Evolutionary conservation across 2,113 vertebrate genomes (phyloP).

Genomic region (Nesoenas mayeri): DNA sequence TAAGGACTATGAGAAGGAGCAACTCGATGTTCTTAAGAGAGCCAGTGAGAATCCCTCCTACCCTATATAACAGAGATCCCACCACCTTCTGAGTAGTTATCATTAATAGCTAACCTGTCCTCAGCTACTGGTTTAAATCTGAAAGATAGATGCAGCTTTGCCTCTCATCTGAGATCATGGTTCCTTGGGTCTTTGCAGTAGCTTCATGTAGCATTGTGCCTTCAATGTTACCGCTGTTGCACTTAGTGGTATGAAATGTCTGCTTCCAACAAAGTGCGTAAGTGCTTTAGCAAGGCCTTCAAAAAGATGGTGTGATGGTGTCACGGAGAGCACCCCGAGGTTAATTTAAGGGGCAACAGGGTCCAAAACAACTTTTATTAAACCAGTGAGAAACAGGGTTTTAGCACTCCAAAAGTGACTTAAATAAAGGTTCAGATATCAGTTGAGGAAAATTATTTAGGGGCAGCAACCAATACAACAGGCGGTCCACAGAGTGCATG

Average conservation of each 20-base stretch:
- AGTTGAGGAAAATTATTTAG: too few species aligned
- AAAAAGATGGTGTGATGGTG: background rate
- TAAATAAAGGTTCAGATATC: too few species aligned
- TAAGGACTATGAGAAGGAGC: background rate
- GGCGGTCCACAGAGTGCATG: too few species aligned
- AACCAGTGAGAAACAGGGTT: too few species aligned
- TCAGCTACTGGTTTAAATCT: background rate
- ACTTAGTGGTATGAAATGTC: background rate
- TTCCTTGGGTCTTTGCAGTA: background rate
- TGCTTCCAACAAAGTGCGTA: background rate
- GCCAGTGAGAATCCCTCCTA: background rate
- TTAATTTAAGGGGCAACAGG: too few species aligned
- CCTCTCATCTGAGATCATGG: background rate
- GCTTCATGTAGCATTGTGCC: rapidly evolving
- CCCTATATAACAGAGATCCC: background rate
- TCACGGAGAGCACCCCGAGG: too few species aligned
- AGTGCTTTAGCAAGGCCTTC: background rate
- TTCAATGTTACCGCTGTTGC: background rate
- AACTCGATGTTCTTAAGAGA: background rate
- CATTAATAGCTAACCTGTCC: background rate
- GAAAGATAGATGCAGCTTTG: background rate
- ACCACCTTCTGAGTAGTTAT: background rate
- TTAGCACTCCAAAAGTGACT: too few species aligned
- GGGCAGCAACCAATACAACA: too few species aligned
- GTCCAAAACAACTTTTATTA: too few species aligned